Percentiles rank a stretch among this genome's conserved stretches.
phyloP scores from a whole-genome alignment of 2,888 invertebrate species.

The Papilio gigon region DNA sequence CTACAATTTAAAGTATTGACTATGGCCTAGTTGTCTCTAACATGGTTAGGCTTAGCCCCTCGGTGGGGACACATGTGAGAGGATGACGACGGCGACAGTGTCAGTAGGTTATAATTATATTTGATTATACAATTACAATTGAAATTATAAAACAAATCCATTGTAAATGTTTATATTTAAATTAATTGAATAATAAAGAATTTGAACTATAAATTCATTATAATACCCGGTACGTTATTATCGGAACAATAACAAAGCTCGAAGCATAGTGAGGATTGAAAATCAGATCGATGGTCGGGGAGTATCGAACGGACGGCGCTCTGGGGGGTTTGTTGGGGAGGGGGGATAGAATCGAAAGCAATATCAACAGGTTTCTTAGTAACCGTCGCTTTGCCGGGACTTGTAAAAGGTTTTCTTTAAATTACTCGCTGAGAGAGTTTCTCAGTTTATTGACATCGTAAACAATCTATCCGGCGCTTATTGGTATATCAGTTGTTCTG shows the following conservation, averaged over 20 bases:
- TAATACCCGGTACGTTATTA: neutral
- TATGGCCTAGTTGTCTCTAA: no score
- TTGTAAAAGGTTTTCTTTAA: slow-evolving; percentile 39
- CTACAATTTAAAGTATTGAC: no score
- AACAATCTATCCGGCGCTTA: slow-evolving; percentile 41
- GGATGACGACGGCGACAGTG: no score
- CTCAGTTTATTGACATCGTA: slow-evolving; percentile 35
- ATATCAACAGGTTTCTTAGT: slow-evolving; percentile 60
- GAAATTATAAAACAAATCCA: neutral
- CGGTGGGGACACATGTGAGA: no score
- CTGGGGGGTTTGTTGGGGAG: slow-evolving; percentile 36
- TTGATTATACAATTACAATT: neutral
- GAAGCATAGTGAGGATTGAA: slow-evolving; percentile 27
- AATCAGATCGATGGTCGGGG: slow-evolving; percentile 39
- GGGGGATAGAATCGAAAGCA: slow-evolving; percentile 39
- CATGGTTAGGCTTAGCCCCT: no score
- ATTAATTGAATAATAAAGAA: neutral
- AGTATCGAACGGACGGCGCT: slow-evolving; percentile 39
- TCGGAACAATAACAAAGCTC: slow-evolving; percentile 21
- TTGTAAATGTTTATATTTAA: neutral
- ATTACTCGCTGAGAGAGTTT: slow-evolving; percentile 38
- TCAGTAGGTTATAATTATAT: no score
- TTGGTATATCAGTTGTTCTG: neutral
- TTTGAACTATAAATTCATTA: slow-evolving; percentile 7
- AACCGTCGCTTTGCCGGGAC: slow-evolving; percentile 46